Conservation (phyloP, 1,140 invertebrate species). For the Theocolax elegans region DNA sequence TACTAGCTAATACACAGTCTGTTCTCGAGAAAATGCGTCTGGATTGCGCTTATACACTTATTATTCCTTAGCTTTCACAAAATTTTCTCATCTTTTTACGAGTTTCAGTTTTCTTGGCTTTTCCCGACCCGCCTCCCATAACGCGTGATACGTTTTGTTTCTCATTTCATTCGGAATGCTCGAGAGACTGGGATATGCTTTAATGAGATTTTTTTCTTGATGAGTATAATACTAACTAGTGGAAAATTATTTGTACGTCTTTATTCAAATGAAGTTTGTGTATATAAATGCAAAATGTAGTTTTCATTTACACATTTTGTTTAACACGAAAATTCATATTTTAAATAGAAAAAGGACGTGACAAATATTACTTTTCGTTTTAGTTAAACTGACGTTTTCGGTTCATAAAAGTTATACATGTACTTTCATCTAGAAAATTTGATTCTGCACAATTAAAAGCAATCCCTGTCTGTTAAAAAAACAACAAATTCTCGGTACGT, state of each 20-base stretch:
- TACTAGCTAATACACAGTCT: slow-evolving; percentile 66
- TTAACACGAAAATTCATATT: too few species aligned
- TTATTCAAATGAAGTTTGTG: background rate
- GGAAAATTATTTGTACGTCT: slow-evolving; percentile 12
- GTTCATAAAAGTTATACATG: background rate
- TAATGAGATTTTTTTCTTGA: slow-evolving; percentile 11
- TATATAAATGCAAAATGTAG: background rate
- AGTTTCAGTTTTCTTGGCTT: slow-evolving; percentile 34
- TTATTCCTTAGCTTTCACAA: slow-evolving; percentile 42
- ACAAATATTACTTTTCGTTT: background rate
- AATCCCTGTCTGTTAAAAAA: slow-evolving; percentile 12
- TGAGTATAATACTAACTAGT: slow-evolving; percentile 29
- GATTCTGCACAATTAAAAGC: slow-evolving; percentile 10
- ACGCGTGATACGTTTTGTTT: slow-evolving; percentile 20
- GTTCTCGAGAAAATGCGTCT: slow-evolving; percentile 48
- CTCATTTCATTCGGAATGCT: slow-evolving; percentile 32
- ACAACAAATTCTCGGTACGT: slow-evolving; percentile 16
- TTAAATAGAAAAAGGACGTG: slow-evolving; percentile 9
- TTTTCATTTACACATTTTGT: too few species aligned
- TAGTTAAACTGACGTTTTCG: background rate
- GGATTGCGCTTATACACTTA: slow-evolving; percentile 51
- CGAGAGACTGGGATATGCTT: slow-evolving; percentile 19
- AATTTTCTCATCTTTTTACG: slow-evolving; percentile 16
- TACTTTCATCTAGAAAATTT: slow-evolving; percentile 10
- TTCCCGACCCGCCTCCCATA: slow-evolving; percentile 38